Conservation (phyloP, 2,113 vertebrate species). For the Campylomormyrus tamandua region DNA sequence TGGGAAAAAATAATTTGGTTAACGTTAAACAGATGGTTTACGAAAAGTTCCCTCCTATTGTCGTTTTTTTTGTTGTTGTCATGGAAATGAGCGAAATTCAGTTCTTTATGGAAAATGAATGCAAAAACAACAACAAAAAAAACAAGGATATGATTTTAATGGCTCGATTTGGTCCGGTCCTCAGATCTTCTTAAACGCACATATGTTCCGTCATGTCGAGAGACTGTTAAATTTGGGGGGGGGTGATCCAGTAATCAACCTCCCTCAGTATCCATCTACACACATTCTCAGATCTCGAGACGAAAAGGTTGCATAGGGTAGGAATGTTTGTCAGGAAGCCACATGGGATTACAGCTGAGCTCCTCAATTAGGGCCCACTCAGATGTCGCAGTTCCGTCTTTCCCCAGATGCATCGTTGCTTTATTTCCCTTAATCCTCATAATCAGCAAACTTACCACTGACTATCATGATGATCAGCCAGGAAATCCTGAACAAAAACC, state of each 20-base stretch:
- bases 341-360: not conserved
- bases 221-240: not conserved
- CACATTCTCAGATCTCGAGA: not conserved
- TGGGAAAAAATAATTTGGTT: not conserved
- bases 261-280: not conserved
- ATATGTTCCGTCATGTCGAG: not conserved
- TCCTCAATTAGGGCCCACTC: not conserved
- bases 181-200: not conserved
- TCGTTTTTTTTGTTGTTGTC: not conserved
- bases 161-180: not conserved
- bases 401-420: not conserved
- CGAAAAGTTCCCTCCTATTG: not conserved
- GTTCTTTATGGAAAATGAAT: not conserved
- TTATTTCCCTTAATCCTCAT: not conserved
- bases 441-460: not conserved
- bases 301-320: not conserved
- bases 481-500: not conserved
- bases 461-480: not conserved
- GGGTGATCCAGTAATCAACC: not conserved
- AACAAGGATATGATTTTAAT: not conserved
- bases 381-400: not conserved
- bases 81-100: not conserved
- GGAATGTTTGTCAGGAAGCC: not conserved
- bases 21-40: constrained; percentile 7
- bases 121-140: not conserved